phyloP scores from a whole-genome alignment of 2,888 invertebrate genomes.

The Catonia carolina region DNA sequence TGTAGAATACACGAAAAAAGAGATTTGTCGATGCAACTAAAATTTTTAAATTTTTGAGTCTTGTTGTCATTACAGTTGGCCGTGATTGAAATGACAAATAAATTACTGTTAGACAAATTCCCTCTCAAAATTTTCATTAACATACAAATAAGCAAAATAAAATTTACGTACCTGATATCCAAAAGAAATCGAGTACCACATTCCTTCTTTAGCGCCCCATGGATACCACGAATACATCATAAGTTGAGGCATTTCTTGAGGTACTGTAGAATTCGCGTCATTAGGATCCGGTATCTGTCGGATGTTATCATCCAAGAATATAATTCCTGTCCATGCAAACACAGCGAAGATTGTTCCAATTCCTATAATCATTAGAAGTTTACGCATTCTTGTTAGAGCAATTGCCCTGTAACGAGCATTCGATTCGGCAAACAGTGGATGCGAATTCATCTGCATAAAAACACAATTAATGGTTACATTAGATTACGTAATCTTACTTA shows the following conservation, averaged over 20 bases:
- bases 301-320: slow-evolving; percentile 72
- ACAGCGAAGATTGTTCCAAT: slow-evolving; percentile 55
- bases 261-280: slow-evolving; percentile 60
- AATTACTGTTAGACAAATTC: too few relatives aligned
- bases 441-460: slow-evolving; percentile 58
- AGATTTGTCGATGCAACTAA: too few relatives aligned
- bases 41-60: too few relatives aligned
- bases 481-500: too few relatives aligned
- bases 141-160: too few relatives aligned
- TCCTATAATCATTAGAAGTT: slow-evolving; percentile 60
- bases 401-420: slow-evolving; percentile 64
- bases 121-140: too few relatives aligned
- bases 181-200: slow-evolving; percentile 59
- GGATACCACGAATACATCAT: slow-evolving; percentile 74
- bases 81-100: too few relatives aligned
- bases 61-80: too few relatives aligned
- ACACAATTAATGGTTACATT: slow-evolving; percentile 5
- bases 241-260: slow-evolving; percentile 62
- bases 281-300: slow-evolving; percentile 60
- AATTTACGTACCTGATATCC: slow-evolving; percentile 54
- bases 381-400: slow-evolving; percentile 66
- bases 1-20: too few relatives aligned
- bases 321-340: slow-evolving; percentile 66
- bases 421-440: slow-evolving; percentile 77
- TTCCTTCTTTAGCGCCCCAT: slow-evolving; percentile 63